Base-by-base conservation (phyloP, 2,113 vertebrate species). In the Orthonyx spaldingii region DNA sequence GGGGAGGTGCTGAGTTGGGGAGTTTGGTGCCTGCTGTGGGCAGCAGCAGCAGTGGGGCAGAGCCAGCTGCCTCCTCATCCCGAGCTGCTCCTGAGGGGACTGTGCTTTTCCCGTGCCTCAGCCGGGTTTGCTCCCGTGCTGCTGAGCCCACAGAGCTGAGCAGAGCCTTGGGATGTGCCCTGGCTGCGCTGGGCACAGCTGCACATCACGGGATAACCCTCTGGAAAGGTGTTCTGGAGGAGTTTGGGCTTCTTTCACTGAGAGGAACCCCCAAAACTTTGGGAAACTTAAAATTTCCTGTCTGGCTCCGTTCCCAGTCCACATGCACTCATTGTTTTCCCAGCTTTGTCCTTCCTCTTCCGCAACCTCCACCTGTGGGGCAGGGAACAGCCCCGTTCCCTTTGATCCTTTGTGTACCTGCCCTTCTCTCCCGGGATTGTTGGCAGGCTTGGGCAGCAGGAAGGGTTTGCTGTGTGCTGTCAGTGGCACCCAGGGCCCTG, bases 121-220 rank as follows among this genome's bases (percentile, higher is more conserved):
- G 21, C 56, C 50, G 46, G 1, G 8, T 61, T 47, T 68, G 30
- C 18, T 60, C 30, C 33, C 3, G 9, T 72, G 53, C 4, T 64
- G 69, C 55, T 32, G 5, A 39, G 26, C 21, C 6, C 3, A 0
- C 23, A 2, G 44, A n/a, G 28, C 13, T 13, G 47, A 30, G 72
- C 76, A 79, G 60, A 53, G 60, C 50, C 50, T 69, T 23, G 59
- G 57, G 4, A 11, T 41, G 44, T 52, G 53, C 59, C 56, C 16
- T 21, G 55, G 28, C 35, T 32, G 52, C 61, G 52, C 28, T 8
- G 10, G n/a, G 3, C 26, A 3, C 32, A 46, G 60, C 53, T 61
- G n/a, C 9, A 13, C 10, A 7, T 30, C 6, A 0, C 8, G 9
- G n/a, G 37, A 23, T 42, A 18, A 60, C 50, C 27, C 60, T 37